Evolutionary conservation across 1,140 invertebrate genomes (phyloP).

Genomic region (Paraescarpia echinospica): DNA sequence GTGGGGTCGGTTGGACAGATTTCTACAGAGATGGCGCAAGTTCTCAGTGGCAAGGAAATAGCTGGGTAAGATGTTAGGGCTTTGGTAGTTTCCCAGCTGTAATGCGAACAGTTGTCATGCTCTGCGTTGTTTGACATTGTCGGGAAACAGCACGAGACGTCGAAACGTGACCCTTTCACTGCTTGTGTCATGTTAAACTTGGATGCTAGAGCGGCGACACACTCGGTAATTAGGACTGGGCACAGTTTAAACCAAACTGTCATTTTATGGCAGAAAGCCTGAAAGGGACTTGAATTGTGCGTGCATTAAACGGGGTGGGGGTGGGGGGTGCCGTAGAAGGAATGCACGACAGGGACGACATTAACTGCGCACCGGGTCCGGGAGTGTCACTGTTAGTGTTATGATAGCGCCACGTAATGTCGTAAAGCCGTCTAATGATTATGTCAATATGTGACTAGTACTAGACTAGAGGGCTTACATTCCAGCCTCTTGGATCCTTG

Average conservation of each 20-base stretch:
- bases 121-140: not conserved
- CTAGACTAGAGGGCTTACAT: too few relatives aligned
- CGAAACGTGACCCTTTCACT: not conserved
- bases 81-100: not conserved
- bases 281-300: not conserved
- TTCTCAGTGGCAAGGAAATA: conserved; percentile 68
- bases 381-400: too few relatives aligned
- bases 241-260: too few relatives aligned
- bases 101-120: not conserved
- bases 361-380: too few relatives aligned
- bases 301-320: not conserved
- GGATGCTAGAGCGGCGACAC: not conserved
- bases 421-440: too few relatives aligned
- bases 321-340: too few relatives aligned
- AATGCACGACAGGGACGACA: too few relatives aligned
- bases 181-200: not conserved
- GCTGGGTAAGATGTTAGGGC: conserved; percentile 62
- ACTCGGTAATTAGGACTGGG: too few relatives aligned
- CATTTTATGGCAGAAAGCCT: too few relatives aligned
- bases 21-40: conserved; percentile 55
- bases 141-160: not conserved
- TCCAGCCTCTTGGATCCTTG: too few relatives aligned
- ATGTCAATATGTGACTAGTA: too few relatives aligned
- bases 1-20: not conserved
- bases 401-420: too few relatives aligned